Base-by-base conservation (phyloP, 1,140 invertebrate species). In the Akabosia matsudoensis region DNA sequence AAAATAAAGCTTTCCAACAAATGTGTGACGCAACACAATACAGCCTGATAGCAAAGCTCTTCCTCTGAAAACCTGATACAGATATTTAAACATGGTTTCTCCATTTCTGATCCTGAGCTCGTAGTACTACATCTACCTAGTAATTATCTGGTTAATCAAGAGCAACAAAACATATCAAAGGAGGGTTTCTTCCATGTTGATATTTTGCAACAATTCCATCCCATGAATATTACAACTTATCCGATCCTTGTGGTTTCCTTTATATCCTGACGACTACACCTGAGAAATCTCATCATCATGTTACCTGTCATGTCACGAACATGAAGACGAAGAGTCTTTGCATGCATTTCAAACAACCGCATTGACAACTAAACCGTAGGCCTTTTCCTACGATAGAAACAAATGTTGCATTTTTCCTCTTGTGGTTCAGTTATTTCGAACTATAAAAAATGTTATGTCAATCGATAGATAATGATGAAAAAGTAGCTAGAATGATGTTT, bases 271-370 rank as follows among this genome's bases (percentile, higher is more conserved):
- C 13, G 54, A 22, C 13, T 7, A 61, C 4, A n/a, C n/a, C 45
- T n/a, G 24, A 24, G n/a, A 13, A 14, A 61, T 24, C 54, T 14
- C 54, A 61, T 24, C 54, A 24, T 45, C 54, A n/a, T 61, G 54
- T 61, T 61, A 61, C 54, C 54, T 61, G 54, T 61, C 54, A 61
- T 61, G 54, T 61, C 54, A 61, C 24, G 14, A 24, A 61, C 54
- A 61, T 13, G 54, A 61, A 61, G 54, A 61, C 7, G 24, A 24
- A 61, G 24, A 22, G n/a, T 10, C 10, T n/a, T 13, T 10, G 45
- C 45, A n/a, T 51, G 45, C n/a, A n/a, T n/a, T n/a, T n/a, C n/a
- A n/a, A n/a, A n/a, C n/a, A n/a, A n/a, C n/a, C n/a, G n/a, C n/a
- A n/a, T n/a, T n/a, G n/a, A n/a, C n/a, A n/a, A n/a, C n/a, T n/a